Conservation (phyloP, 92 coral and sea anemone genomes). For the Pocillopora meandrina region DNA sequence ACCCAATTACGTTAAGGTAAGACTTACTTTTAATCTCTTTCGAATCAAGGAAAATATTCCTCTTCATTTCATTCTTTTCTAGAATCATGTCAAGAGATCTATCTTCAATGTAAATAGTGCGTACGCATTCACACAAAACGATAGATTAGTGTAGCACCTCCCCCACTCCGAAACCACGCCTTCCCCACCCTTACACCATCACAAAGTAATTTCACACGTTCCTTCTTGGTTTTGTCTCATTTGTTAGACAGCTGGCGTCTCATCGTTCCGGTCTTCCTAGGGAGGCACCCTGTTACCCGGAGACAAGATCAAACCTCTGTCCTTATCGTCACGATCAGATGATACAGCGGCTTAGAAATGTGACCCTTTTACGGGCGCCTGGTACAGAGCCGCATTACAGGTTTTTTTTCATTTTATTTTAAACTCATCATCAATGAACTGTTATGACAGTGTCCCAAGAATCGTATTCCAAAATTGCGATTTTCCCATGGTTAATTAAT, state of each 20-base stretch:
- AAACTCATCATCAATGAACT: too few species aligned
- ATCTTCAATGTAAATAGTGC: not conserved
- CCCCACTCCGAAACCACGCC: not conserved
- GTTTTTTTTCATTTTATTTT: slow-evolving; percentile 29
- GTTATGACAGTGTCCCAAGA: too few species aligned
- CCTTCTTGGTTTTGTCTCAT: too few species aligned
- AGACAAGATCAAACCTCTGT: slow-evolving; percentile 68
- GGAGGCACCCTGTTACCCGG: slow-evolving; percentile 93
- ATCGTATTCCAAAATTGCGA: too few species aligned
- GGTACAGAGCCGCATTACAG: slow-evolving; percentile 91
- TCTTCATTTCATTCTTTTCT: not conserved
- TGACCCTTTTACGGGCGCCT: slow-evolving; percentile 65
- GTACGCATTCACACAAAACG: too few species aligned
- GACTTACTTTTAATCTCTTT: not conserved
- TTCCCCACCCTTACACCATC: not conserved
- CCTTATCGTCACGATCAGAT: slow-evolving; percentile 79
- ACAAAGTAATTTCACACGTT: too few species aligned
- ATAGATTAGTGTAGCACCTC: too few species aligned
- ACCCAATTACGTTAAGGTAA: slow-evolving; percentile 84
- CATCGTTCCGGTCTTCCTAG: slow-evolving; percentile 90
- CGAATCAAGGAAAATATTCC: not conserved
- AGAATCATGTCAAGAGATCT: not conserved
- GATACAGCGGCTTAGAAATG: slow-evolving; percentile 71
- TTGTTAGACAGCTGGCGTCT: slow-evolving; percentile 73
- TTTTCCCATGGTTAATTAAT: too few species aligned